Percentiles rank a stretch among this genome's conserved stretches.
These are phyloP conservation scores for Lomographa bimaculata DNA, from an alignment of 2,888 invertebrate species.

Conservation along the genomic window DNA sequence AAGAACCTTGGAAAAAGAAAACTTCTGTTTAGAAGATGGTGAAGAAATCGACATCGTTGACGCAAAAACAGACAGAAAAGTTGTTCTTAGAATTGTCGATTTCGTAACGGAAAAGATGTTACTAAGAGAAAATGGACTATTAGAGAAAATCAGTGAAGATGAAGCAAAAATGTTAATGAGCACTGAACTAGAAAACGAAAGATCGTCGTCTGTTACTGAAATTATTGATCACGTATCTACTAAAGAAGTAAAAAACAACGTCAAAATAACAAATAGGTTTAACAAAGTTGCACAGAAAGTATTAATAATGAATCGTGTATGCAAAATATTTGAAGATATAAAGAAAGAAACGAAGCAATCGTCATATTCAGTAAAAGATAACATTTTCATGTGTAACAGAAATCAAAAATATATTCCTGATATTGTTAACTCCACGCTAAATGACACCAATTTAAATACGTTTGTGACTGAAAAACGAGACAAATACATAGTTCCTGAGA, in stretches of 20 bases:
- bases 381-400: conserved; percentile 32
- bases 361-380: conserved; percentile 30
- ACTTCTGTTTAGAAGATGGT: conserved; percentile 68
- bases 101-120: conserved; percentile 83
- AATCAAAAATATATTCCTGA: conserved; percentile 67
- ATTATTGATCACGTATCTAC: conserved; percentile 24
- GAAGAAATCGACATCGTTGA: conserved; percentile 78
- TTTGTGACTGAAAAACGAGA: conserved; percentile 52
- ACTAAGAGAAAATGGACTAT: conserved; percentile 75
- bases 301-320: conserved; percentile 58
- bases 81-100: conserved; percentile 78
- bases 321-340: conserved; percentile 54
- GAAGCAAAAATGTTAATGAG: conserved; percentile 69
- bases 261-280: conserved; percentile 52
- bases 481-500: conserved; percentile 68
- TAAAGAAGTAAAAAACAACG: conserved; percentile 9
- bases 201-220: conserved; percentile 33
- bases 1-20: conserved; percentile 61
- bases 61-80: conserved; percentile 71
- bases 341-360: conserved; percentile 36
- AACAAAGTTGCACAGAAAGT: conserved; percentile 55
- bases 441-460: conserved; percentile 49
- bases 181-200: conserved; percentile 44
- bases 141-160: conserved; percentile 73
- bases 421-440: conserved; percentile 73